Conservation (phyloP, 1,140 invertebrate species). For the Hirudo medicinalis region DNA sequence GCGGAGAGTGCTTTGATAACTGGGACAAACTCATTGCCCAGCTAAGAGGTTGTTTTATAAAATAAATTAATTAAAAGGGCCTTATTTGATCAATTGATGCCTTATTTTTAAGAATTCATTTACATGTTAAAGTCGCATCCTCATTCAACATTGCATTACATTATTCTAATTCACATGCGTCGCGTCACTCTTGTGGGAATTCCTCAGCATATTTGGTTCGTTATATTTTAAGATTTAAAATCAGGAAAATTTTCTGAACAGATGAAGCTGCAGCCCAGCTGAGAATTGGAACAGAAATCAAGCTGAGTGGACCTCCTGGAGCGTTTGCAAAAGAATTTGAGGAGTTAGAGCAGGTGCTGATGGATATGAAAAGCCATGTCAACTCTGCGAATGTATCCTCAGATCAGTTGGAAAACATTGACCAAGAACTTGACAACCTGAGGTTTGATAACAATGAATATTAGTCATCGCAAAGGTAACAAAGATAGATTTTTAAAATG, state of each 20-base stretch:
- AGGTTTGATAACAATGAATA: conserved; percentile 37
- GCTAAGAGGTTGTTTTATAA: conserved; percentile 46
- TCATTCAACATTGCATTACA: background rate
- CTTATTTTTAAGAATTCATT: background rate
- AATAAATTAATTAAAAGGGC: background rate
- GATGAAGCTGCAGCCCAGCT: conserved; percentile 50
- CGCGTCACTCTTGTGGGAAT: too few species aligned
- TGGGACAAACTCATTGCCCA: conserved; percentile 81
- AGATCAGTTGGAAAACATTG: conserved; percentile 56
- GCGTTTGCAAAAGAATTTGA: conserved; percentile 87
- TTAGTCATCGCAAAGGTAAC: too few species aligned
- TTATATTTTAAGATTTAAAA: background rate
- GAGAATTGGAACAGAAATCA: conserved; percentile 69
- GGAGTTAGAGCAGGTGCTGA: conserved; percentile 68
- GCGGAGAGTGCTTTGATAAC: conserved; percentile 97
- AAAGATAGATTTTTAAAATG: too few species aligned
- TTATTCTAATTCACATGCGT: background rate
- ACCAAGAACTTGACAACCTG: conserved; percentile 46
- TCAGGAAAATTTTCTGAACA: conserved; percentile 25
- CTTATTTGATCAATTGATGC: background rate
- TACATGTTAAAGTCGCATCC: background rate
- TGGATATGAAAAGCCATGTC: conserved; percentile 62
- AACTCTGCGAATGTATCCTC: conserved; percentile 57
- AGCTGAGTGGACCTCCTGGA: conserved; percentile 80
- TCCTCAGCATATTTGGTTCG: too few species aligned